A percentile compares a stretch with the other conserved stretches of the same genome.
phyloP scores from a whole-genome alignment of 2,797 vertebrate species.

The Vultur gryphus region DNA sequence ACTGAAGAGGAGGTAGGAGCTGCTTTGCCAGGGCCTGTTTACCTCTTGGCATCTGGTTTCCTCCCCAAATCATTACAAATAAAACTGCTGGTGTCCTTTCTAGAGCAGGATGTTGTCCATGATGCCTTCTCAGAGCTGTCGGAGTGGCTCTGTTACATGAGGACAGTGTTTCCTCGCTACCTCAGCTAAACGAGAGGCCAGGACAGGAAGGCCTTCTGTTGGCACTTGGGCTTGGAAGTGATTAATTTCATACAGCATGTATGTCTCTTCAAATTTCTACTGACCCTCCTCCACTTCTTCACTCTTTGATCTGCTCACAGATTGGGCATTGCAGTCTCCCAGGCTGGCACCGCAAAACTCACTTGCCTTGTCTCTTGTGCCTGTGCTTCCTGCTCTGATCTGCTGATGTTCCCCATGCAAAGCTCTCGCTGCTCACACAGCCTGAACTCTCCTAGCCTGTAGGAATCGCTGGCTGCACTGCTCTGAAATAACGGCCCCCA shows the following conservation, averaged over 20 bases:
- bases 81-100: neutral
- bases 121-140: neutral
- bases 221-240: neutral
- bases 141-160: neutral
- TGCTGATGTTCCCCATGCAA: neutral
- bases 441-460: slow-evolving; percentile 78
- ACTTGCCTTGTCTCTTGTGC: neutral
- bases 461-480: neutral
- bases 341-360: neutral
- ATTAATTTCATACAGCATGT: neutral
- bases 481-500: neutral
- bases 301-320: neutral
- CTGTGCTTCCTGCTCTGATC: neutral
- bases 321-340: neutral
- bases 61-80: neutral
- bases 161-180: neutral
- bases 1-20: neutral
- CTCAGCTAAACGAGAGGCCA: neutral
- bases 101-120: neutral
- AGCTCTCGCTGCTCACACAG: slow-evolving; percentile 73
- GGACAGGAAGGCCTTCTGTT: neutral
- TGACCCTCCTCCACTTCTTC: neutral
- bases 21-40: neutral
- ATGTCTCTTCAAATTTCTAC: neutral
- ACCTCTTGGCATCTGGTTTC: neutral